Percentiles rank a stretch among this genome's conserved stretches.
These are phyloP conservation scores for Phymorhynchus buccinoides DNA, from an alignment of 1,140 invertebrate genomes.

Conservation along the genomic window DNA sequence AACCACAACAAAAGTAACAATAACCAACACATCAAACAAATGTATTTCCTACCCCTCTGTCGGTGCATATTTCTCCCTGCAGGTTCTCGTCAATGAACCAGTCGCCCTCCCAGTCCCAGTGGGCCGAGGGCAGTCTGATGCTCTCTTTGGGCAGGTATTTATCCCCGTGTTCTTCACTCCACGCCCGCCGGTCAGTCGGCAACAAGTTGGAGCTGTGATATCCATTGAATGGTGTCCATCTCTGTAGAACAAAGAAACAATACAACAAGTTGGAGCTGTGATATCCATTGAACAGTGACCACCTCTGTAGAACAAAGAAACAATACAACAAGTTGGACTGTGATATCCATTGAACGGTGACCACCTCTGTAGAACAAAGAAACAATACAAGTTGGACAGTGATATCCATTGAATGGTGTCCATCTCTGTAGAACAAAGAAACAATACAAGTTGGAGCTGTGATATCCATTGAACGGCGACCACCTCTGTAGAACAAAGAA, in stretches of 20 bases:
- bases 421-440: no score
- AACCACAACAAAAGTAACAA: neutral
- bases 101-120: slow-evolving; percentile 94
- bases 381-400: no score
- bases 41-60: slow-evolving; percentile 79
- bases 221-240: slow-evolving; percentile 54
- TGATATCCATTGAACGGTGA: no score
- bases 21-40: slow-evolving; percentile 20
- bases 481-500: no score
- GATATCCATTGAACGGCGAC: no score
- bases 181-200: slow-evolving; percentile 77
- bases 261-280: neutral
- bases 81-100: slow-evolving; percentile 92
- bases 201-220: slow-evolving; percentile 68
- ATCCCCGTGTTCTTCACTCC: slow-evolving; percentile 82
- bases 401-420: no score
- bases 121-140: slow-evolving; percentile 89
- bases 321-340: no score
- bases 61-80: slow-evolving; percentile 82
- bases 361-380: no score
- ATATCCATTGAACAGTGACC: no score
- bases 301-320: no score
- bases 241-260: slow-evolving; percentile 52
- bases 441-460: no score
- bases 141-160: slow-evolving; percentile 84